Evolutionary conservation across 2,113 vertebrate species (phyloP), one percentile per base, ranked within the genome.

Genomic region (Urocynchramus pylzowi): DNA sequence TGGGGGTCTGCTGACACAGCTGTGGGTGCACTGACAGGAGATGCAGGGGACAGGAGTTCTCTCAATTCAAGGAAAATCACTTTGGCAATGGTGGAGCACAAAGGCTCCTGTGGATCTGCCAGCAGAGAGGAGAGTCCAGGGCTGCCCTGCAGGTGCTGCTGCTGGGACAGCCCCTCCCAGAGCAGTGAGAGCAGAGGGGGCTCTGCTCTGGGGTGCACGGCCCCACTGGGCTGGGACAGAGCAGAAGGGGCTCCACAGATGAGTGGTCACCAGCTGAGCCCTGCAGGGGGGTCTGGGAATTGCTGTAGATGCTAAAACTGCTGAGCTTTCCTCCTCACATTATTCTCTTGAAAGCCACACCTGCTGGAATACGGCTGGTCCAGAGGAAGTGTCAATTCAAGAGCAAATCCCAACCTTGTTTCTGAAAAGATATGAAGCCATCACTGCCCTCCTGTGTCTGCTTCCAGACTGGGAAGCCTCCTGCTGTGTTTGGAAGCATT

Each of bases 11-110:
- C 83, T 41, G 41, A 4, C 21, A 14, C 75, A 31, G 6, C 91
- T 18, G 5, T 3, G 27, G 10, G 7, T 5, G 30, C 24, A 18
- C 53, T 28, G 35, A 10, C 30, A 52, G 31, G 76, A 67, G 87
- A 28, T 3, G 49, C 20, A 71, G 63, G 70, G 60, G 22, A 41
- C 52, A 50, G 11, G 42, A 63, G 41, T 95, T 63, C 84, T 90
- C 77, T 95, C 95, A 97, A 35, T 96, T 97, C 96, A 97, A 96
- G 97, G 96, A 97, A 97, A 97, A 85, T 6, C 59, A 45, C 79
- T 12, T 21, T 3, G 50, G 80, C 57, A 68, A 54, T n/a, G 37
- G 15, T 0, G 4, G 41, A 80, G 91, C 78, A 6, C 22, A 12
- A 28, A 33, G 85, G 27, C 49, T 14, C 1, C 9, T 7, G 68